Evolutionary conservation across 2,888 invertebrate genomes (phyloP), one percentile per base, ranked within the genome.

Genomic region (Microchrysa polita): DNA sequence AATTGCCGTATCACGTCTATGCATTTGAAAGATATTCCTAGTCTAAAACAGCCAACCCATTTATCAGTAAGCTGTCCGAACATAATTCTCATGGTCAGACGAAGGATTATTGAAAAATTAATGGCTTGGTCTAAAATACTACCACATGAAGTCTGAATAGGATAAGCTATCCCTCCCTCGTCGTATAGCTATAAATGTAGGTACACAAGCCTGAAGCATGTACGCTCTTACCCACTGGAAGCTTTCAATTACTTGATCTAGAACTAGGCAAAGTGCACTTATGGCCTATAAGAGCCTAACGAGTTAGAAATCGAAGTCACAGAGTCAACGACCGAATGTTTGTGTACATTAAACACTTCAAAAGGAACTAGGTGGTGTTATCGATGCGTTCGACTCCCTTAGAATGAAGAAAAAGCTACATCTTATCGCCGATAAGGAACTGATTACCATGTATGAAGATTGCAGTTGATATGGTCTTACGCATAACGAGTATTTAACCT

Each of bases 271-370:
- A 59, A 59, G 23, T 59, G 59, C 59, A 23, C 59, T 59, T 59
- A 59, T 22, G 20, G 10, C 59, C 23, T 23, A 18, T 5, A 20
- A 23, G 23, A 14, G 14, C n/a, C 27, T 34, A 34, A 7, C 4
- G 27, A 34, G 27, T 34, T 14, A 23, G 59, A 10, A 59, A 59
- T 23, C 23, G 59, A 59, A 23, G 59, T 59, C 59, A 23, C 59
- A 22, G 23, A 59, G 59, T 59, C 59, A 59, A 59, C 59, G 59
- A 59, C 59, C 23, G 59, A 9, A 20, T 23, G 23, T 20, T 59
- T 20, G 23, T 23, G 59, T 23, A n/a, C n/a, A 23, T 59, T 23
- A 22, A 10, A 2, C 59, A 23, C n/a, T 34, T 34, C 27, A 34
- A 34, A 2, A 7, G 27, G 27, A 34, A 34, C 27, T 34, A 34